Evolutionary conservation across 1,140 invertebrate species (phyloP).

Genomic region (Brachionus asplanchnoidis): DNA sequence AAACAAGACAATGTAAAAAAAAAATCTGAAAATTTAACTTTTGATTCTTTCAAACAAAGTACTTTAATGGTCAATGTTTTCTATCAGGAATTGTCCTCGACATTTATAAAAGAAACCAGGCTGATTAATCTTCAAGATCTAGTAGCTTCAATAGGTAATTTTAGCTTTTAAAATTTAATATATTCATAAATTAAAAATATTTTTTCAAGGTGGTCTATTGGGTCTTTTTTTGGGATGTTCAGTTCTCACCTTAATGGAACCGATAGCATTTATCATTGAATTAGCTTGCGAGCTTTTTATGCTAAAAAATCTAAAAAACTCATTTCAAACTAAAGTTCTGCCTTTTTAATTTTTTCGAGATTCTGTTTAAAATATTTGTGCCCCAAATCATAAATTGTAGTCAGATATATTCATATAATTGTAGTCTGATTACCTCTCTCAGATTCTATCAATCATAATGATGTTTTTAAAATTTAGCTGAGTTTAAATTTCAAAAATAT

Average conservation of each 20-base stretch:
- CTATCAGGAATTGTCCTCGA: background rate
- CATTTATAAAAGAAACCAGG: background rate
- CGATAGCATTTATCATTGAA: background rate
- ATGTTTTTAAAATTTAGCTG: no score
- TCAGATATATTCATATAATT: no score
- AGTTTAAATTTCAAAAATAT: no score
- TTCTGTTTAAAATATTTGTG: no score
- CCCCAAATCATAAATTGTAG: no score
- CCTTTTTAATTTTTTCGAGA: no score
- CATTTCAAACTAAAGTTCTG: no score
- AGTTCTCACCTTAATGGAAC: background rate
- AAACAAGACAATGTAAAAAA: background rate
- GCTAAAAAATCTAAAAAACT: no score
- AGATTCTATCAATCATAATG: no score
- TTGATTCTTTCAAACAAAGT: background rate
- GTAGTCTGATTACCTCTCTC: no score
- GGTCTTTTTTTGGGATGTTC: background rate
- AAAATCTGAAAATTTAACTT: background rate
- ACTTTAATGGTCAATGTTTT: constrained; percentile 7
- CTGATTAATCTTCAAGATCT: background rate
- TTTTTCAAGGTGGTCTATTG: constrained; percentile 13
- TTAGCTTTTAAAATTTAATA: background rate
- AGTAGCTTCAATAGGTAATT: background rate
- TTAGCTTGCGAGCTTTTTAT: background rate
- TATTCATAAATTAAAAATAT: background rate